Base-by-base conservation (phyloP, 1,140 invertebrate genomes). In the Drosophila asahinai region DNA sequence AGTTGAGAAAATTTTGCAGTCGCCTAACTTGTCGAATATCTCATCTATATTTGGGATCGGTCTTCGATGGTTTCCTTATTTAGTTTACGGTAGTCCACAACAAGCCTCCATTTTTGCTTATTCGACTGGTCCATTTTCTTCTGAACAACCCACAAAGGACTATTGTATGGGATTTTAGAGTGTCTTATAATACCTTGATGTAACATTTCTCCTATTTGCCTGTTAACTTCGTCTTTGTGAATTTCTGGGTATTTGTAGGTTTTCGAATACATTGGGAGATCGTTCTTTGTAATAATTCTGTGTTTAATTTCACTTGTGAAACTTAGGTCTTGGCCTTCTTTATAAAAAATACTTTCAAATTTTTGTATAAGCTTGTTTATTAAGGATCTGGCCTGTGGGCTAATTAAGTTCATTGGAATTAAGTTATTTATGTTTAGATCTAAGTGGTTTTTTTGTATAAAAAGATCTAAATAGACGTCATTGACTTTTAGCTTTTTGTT, bases 221-320 rank as follows among this genome's bases (percentile, higher is more conserved):
- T 77, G 27, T 78, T 52, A 14, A 86, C 72, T 64, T 86, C 72
- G 1, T 74, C 36, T 66, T 74, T 80, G 38, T 83, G 80, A 8
- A 81, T 68, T 77, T 91, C 75, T 0, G 83, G 80, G 64, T 89
- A 89, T 59, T 79, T 55, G 64, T 89, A 86, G 25, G 55, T 51
- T 80, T 86, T 91, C 11, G 77, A 64, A 60, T 58, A 72, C 25
- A 83, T 76, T n/a, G 81, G 73, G 30, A 54, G 62, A 47, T 81
- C 52, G 51, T 65, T 57, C 42, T 51, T 72, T 60, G 43, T 60
- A 15, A 60, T 27, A 7, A 51, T 63, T 15, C 27, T 59, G 19
- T 19, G 19, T 19, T 19, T 19, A 19, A 19, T 19, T 19, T 19
- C 19, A 19, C 19, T 19, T 19, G 19, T 19, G 19, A 19, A 19